Evolutionary conservation across 2,888 invertebrate genomes (phyloP).

Genomic region (Hanleya hanleyi): DNA sequence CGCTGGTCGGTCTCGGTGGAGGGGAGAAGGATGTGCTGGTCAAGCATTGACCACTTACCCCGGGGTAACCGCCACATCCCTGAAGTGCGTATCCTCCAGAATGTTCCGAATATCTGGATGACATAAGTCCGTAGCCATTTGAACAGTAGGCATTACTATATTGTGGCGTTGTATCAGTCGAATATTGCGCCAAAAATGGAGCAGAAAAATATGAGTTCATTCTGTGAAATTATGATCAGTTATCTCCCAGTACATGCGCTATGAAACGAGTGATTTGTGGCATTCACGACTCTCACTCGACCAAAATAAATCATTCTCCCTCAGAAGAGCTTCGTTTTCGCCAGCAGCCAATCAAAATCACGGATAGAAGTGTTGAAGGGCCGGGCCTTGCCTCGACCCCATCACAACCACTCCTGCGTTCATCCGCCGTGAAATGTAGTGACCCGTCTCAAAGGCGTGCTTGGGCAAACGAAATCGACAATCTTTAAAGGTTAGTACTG

Average conservation of each 20-base stretch:
- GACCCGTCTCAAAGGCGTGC: background rate
- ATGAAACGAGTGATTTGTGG: slow-evolving; percentile 66
- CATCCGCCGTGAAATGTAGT: background rate
- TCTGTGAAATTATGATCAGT: slow-evolving; percentile 55
- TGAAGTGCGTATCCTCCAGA: background rate
- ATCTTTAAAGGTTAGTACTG: too few relatives aligned
- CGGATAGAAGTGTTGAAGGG: slow-evolving; percentile 5
- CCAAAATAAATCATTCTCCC: slow-evolving; percentile 58
- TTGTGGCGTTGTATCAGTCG: slow-evolving; percentile 58
- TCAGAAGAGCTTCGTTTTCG: background rate
- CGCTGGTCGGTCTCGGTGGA: background rate
- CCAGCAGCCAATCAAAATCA: background rate
- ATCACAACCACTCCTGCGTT: background rate
- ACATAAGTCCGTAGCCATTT: slow-evolving; percentile 61
- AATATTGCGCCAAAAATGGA: slow-evolving; percentile 66
- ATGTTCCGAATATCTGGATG: slow-evolving; percentile 58
- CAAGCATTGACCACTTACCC: background rate
- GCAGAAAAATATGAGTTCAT: slow-evolving; percentile 68
- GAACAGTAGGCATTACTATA: slow-evolving; percentile 58
- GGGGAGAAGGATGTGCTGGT: background rate
- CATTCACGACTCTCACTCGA: slow-evolving; percentile 58
- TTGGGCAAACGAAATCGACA: too few relatives aligned
- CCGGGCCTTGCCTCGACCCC: background rate
- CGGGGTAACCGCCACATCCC: background rate
- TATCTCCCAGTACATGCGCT: slow-evolving; percentile 62